Evolutionary conservation across 2,113 vertebrate genomes (phyloP).

Genomic region (Octodon degus): DNA sequence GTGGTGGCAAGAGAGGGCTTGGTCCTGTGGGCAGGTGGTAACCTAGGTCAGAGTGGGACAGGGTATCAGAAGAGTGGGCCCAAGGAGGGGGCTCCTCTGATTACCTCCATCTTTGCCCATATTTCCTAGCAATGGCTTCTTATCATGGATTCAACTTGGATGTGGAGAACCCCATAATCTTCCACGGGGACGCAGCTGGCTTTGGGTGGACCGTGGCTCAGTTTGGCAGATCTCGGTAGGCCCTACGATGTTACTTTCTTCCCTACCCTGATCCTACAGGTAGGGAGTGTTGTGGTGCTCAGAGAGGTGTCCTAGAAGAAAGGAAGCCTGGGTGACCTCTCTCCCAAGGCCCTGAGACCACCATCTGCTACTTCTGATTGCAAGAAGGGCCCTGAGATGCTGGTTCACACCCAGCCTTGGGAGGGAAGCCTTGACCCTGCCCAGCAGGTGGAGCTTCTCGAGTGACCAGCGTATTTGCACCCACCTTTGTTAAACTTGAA

Average conservation of each 20-base stretch:
- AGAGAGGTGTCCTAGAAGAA: not conserved
- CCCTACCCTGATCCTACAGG: not conserved
- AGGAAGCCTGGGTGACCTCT: not conserved
- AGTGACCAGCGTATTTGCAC: not conserved
- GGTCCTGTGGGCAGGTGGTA: not conserved
- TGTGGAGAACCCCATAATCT: conserved; percentile 72
- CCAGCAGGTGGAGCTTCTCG: not conserved
- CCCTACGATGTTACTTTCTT: accelerated
- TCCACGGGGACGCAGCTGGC: conserved; percentile 55
- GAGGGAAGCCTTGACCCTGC: not conserved
- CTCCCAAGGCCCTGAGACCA: not conserved
- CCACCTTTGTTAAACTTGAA: not conserved
- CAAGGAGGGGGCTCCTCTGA: not conserved
- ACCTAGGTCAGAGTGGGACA: not conserved
- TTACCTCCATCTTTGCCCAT: accelerated
- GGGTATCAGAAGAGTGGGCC: not conserved
- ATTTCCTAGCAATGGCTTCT: conserved; percentile 67
- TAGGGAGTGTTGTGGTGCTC: too few relatives aligned
- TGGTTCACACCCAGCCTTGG: not conserved
- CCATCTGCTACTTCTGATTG: not conserved
- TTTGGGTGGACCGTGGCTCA: conserved; percentile 81
- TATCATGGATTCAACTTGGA: conserved; percentile 80
- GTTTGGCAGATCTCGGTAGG: conserved; percentile 71
- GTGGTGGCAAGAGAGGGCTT: not conserved
- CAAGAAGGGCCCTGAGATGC: not conserved